Evolutionary conservation across 2,797 vertebrate genomes (phyloP).

Genomic region (Hippocampus kuda): DNA sequence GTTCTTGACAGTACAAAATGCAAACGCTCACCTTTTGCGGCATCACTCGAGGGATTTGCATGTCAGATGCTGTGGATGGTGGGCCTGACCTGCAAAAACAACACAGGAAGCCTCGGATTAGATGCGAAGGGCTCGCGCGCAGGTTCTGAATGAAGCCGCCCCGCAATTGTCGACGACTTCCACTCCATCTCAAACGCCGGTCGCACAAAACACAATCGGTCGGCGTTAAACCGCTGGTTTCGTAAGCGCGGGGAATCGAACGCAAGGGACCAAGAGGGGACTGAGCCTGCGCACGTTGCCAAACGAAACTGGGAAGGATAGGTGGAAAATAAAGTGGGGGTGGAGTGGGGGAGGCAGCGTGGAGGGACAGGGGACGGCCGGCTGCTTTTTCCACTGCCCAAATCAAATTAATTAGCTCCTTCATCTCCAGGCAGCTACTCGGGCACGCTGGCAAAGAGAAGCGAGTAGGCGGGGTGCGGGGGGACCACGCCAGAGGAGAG

Average conservation of each 20-base stretch:
- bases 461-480: constrained; percentile 6
- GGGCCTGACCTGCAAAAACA: constrained; percentile 7
- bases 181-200: constrained; percentile 28
- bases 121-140: neutral
- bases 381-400: constrained; percentile 72
- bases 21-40: neutral
- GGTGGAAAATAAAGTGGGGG: constrained; percentile 68
- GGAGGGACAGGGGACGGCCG: constrained; percentile 30
- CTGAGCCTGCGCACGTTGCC: constrained; percentile 34
- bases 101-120: neutral
- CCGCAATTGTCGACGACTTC: constrained; percentile 9
- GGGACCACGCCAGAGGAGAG: constrained; percentile 46
- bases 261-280: constrained; percentile 24
- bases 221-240: constrained; percentile 22
- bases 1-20: neutral
- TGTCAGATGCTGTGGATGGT: constrained; percentile 14
- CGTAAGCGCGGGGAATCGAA: constrained; percentile 11
- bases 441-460: constrained; percentile 59
- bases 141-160: neutral
- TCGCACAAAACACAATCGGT: constrained; percentile 20
- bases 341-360: constrained; percentile 57
- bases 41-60: constrained; percentile 5
- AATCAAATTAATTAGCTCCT: constrained; percentile 81
- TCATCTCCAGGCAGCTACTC: constrained; percentile 73
- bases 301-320: constrained; percentile 67